Base-by-base conservation (phyloP, 2,888 invertebrate species). In the Leptinotarsa haldemani region DNA sequence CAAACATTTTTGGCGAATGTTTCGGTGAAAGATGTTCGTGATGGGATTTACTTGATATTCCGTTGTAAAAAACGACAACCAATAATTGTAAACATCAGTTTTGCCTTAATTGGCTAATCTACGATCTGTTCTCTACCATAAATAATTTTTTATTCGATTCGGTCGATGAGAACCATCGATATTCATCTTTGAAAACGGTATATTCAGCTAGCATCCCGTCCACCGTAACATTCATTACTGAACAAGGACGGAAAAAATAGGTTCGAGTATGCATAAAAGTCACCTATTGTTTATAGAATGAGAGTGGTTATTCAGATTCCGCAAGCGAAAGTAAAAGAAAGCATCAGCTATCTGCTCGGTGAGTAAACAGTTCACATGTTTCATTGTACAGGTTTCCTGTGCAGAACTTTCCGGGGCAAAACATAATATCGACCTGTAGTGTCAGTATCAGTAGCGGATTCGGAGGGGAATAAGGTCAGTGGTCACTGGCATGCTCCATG, bases 351-450 rank as follows among this genome's bases (percentile, higher is more conserved):
- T 61, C 61, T 5, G 61, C 61, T 53, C 18, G 52, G 30, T 53
- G 67, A 16, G 67, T 66, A 48, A 66, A 66, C 65, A 67, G 67
- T 67, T 30, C 30, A 67, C 40, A 53, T 30, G 67, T 67, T 48
- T 40, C 67, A 40, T 61, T 61, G 61, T 61, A 40, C 25, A 61
- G 61, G 67, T 53, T 67, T 53, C 52, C 52, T 68, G 56, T 56
- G 68, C 56, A 68, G 56, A 68, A 68, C 58, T 56, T 68, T 68
- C 67, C 68, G 56, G 68, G 68, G 68, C 56, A 58, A 56, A 68
- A 68, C 56, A 68, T 68, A 67, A 56, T 68, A 68, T 68, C 68
- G 68, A 68, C 68, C 56, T 68, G 68, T 68, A 58, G 52, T 56
- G 56, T 68, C 68, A 56, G 68, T 68, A 22, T 56, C 68, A 68